These are phyloP conservation scores for Andrena flavipes DNA, from an alignment of 2,888 invertebrate genomes.

Conservation along the genomic window DNA sequence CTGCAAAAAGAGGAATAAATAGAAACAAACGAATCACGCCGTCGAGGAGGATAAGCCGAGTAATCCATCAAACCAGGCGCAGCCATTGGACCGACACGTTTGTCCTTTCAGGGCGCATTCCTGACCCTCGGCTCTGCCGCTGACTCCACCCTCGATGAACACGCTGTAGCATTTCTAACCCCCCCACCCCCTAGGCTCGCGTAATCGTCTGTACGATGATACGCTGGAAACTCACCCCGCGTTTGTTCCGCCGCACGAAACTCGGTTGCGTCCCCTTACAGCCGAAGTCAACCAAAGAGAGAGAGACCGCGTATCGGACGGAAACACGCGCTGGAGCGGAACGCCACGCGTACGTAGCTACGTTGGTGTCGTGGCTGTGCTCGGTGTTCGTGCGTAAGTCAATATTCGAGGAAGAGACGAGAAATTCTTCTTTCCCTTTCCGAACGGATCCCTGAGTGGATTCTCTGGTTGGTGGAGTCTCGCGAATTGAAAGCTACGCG, in stretches of 20 bases:
- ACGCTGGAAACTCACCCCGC: constrained; percentile 68
- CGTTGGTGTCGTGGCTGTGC: constrained; percentile 1
- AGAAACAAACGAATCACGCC: constrained; percentile 12
- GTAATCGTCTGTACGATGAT: constrained; percentile 71
- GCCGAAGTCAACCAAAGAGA: constrained; percentile 18
- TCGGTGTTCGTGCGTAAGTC: not conserved
- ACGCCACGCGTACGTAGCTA: constrained; percentile 39
- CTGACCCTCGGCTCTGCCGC: constrained; percentile 55
- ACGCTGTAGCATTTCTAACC: constrained; percentile 51
- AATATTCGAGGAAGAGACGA: not conserved
- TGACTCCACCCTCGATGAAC: constrained; percentile 61
- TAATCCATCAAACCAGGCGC: constrained; percentile 36
- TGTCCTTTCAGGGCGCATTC: constrained; percentile 59
- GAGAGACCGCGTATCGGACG: constrained; percentile 17
- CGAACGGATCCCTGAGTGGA: not conserved
- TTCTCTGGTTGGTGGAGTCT: not conserved
- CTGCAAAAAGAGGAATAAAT: not conserved
- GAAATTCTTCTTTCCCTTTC: not conserved
- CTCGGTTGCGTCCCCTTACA: constrained; percentile 40
- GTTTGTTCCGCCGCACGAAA: constrained; percentile 61
- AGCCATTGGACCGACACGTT: constrained; percentile 43
- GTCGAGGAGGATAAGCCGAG: not conserved
- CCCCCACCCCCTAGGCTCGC: constrained; percentile 40
- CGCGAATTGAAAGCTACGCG: not conserved
- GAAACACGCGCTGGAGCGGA: constrained; percentile 52